Conservation (phyloP, 2,113 vertebrate genomes). For the Callaeas wilsoni region DNA sequence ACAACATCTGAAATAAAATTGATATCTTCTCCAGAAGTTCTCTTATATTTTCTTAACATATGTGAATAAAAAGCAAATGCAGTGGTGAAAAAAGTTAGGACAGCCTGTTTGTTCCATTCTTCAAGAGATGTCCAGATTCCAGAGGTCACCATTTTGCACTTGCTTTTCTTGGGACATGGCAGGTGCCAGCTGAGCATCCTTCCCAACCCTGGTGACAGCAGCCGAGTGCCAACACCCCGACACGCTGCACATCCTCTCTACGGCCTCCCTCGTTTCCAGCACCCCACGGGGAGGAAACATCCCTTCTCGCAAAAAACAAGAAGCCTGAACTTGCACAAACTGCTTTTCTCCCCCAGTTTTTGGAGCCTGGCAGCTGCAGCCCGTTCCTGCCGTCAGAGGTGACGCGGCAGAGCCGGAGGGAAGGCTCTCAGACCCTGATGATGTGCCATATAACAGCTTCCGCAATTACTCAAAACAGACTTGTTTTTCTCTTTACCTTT, state of each 20-base stretch:
- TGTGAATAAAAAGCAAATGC: background rate
- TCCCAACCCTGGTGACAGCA: background rate
- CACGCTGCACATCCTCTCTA: fast-evolving
- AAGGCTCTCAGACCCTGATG: background rate
- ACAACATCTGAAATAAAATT: background rate
- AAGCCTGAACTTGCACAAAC: background rate
- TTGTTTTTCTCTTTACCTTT: background rate
- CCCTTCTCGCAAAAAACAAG: background rate
- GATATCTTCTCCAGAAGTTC: background rate
- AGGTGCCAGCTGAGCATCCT: background rate
- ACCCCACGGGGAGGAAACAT: background rate
- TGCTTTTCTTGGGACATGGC: background rate
- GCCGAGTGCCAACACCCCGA: background rate
- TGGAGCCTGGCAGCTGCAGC: background rate
- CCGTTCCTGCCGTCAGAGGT: background rate
- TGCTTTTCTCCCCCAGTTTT: background rate
- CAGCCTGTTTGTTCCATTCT: background rate
- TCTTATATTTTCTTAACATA: background rate
- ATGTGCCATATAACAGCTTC: fast-evolving
- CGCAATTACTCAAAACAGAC: background rate
- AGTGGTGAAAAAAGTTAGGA: background rate
- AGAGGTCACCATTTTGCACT: background rate
- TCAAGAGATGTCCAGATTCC: background rate
- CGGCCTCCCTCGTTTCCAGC: background rate
- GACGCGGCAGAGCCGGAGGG: background rate